Evolutionary conservation across 1,140 invertebrate species (phyloP).

Genomic region (Tetramorium simillimum): DNA sequence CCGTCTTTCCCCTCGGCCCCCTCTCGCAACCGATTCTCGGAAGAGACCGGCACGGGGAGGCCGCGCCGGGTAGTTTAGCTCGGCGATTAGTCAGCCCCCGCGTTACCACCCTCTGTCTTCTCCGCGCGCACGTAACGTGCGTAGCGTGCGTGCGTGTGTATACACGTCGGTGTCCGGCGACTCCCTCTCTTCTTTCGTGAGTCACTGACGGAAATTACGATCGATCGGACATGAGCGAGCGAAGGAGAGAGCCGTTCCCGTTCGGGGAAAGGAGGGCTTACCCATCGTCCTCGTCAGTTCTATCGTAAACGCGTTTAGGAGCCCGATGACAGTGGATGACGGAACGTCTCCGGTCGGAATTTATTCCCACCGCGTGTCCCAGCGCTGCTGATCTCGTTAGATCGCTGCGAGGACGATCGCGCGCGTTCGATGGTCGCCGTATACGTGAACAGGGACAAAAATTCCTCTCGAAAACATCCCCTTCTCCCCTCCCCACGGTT

Average conservation of each 20-base stretch:
- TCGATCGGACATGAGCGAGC: slow-evolving; percentile 75
- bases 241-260: slow-evolving; percentile 58
- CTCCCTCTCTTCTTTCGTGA: slow-evolving; percentile 76
- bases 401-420: slow-evolving; percentile 48
- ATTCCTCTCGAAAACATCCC: slow-evolving; percentile 47
- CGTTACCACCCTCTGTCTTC: slow-evolving; percentile 70
- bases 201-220: slow-evolving; percentile 82
- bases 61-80: slow-evolving; percentile 63
- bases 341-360: slow-evolving; percentile 69
- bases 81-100: slow-evolving; percentile 79
- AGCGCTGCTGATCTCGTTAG: slow-evolving; percentile 54
- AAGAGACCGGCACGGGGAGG: slow-evolving; percentile 47
- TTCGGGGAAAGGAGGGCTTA: background rate
- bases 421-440: slow-evolving; percentile 22
- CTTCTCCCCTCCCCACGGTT: background rate
- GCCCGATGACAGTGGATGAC: slow-evolving; percentile 68
- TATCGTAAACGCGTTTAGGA: slow-evolving; percentile 72
- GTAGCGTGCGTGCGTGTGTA: background rate
- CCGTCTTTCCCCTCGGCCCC: background rate
- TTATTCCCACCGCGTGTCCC: slow-evolving; percentile 69
- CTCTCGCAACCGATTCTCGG: slow-evolving; percentile 60
- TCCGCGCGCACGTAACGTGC: background rate
- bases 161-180: background rate
- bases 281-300: slow-evolving; percentile 58
- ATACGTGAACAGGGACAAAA: slow-evolving; percentile 60